Percentiles rank a stretch among this genome's conserved stretches.
phyloP scores from a whole-genome alignment of 2,113 vertebrate species.

The Calyptomena viridis region DNA sequence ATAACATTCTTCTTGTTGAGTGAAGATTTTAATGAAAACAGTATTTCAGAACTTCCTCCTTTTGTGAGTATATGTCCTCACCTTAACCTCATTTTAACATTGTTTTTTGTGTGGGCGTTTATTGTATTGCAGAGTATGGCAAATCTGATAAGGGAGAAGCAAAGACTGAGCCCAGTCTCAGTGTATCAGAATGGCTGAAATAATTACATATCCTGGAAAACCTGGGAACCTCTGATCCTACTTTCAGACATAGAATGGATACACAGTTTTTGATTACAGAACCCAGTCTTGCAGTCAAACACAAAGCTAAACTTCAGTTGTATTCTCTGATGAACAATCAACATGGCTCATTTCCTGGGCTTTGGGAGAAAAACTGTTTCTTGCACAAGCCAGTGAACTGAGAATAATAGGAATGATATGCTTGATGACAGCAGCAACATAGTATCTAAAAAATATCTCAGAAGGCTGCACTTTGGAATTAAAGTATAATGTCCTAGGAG shows the following conservation, averaged over 20 bases:
- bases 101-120: constrained; percentile 64
- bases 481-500: constrained; percentile 43
- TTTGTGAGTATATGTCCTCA: constrained; percentile 68
- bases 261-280: not conserved
- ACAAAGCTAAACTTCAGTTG: constrained; percentile 38
- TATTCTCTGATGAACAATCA: constrained; percentile 51
- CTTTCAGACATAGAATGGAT: constrained; percentile 38
- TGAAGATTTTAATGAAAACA: constrained; percentile 70
- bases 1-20: constrained; percentile 43
- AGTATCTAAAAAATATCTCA: constrained; percentile 18
- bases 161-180: constrained; percentile 62
- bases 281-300: constrained; percentile 2
- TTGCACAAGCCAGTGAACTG: constrained; percentile 58
- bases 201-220: constrained; percentile 62
- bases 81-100: constrained; percentile 74
- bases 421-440: constrained; percentile 51
- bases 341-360: constrained; percentile 45
- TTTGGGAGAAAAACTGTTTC: constrained; percentile 43
- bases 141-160: constrained; percentile 75
- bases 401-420: constrained; percentile 69
- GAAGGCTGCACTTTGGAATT: constrained; percentile 51
- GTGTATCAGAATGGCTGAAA: constrained; percentile 52
- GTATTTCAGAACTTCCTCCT: constrained; percentile 78
- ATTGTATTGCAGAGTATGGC: constrained; percentile 69
- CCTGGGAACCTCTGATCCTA: constrained; percentile 69